Conservation (phyloP, 2,888 invertebrate genomes). For the Nineta flava region DNA sequence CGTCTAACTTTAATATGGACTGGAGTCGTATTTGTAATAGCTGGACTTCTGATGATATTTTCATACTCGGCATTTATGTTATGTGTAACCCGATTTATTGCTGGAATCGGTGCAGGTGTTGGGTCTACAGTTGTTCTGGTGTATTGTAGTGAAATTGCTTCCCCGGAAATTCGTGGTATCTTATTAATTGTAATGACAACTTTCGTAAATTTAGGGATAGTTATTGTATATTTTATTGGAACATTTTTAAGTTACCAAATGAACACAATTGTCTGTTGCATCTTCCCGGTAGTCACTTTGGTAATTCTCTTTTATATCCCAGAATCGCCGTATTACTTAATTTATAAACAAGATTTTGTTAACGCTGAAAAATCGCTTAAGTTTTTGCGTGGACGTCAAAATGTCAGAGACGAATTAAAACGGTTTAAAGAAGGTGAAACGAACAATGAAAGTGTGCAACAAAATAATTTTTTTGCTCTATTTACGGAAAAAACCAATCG, state of each 20-base stretch:
- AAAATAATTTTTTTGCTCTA: slow-evolving; percentile 21
- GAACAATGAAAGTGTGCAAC: too few species aligned
- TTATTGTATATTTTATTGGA: too few species aligned
- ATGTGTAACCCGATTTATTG: slow-evolving; percentile 31
- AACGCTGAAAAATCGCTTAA: not conserved
- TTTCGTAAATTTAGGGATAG: too few species aligned
- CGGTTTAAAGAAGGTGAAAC: slow-evolving; percentile 27
- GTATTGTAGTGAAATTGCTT: slow-evolving; percentile 34
- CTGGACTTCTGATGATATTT: slow-evolving; percentile 38
- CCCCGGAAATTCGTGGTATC: slow-evolving; percentile 30
- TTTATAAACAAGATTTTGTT: not conserved
- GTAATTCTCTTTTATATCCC: not conserved
- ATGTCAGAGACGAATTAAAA: slow-evolving; percentile 6
- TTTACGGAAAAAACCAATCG: slow-evolving; percentile 34
- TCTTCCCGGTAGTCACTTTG: too few species aligned
- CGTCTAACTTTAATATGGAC: slow-evolving; percentile 37
- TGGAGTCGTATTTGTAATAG: slow-evolving; percentile 36
- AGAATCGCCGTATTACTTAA: slow-evolving; percentile 1
- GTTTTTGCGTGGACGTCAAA: not conserved
- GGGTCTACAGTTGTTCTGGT: slow-evolving; percentile 24
- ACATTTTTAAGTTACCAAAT: too few species aligned
- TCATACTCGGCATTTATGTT: slow-evolving; percentile 35
- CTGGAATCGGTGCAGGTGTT: slow-evolving; percentile 31
- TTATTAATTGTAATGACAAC: slow-evolving; percentile 25
- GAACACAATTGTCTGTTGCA: too few species aligned